A percentile compares a stretch with the other conserved stretches of the same genome.
Conservation (phyloP, 2,113 vertebrate species). For the Scophthalmus maximus region DNA sequence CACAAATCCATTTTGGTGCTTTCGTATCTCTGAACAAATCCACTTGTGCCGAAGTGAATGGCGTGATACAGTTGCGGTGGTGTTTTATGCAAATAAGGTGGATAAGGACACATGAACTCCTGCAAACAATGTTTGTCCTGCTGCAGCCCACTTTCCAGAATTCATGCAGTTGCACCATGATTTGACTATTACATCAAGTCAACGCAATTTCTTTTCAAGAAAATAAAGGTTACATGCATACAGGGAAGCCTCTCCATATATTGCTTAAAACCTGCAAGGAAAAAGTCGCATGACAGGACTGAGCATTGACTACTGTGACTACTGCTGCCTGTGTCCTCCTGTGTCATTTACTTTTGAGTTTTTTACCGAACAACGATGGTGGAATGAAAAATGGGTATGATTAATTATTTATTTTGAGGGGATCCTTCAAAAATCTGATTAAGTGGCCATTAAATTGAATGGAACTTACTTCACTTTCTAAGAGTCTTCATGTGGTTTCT, state of each 20-base stretch:
- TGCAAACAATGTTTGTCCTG: constrained; percentile 41
- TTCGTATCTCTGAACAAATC: constrained; percentile 26
- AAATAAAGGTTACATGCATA: not conserved
- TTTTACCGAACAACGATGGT: not conserved
- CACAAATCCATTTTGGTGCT: constrained; percentile 19
- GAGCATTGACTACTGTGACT: not conserved
- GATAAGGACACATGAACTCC: constrained; percentile 43
- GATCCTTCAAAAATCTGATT: not conserved
- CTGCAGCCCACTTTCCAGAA: constrained; percentile 22
- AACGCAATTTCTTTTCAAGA: constrained; percentile 3
- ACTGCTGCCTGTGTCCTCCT: not conserved
- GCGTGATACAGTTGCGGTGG: constrained; percentile 14
- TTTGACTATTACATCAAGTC: not conserved
- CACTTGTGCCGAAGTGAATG: constrained; percentile 6
- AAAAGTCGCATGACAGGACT: not conserved
- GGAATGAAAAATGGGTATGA: not conserved
- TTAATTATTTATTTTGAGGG: too few relatives aligned
- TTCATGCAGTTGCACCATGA: not conserved
- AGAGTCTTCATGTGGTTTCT: too few relatives aligned
- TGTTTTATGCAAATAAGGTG: constrained; percentile 28
- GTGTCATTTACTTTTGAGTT: not conserved
- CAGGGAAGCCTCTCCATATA: not conserved
- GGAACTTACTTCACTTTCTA: not conserved
- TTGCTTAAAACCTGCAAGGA: not conserved
- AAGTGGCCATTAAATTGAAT: not conserved